phyloP scores from a whole-genome alignment of 2,113 vertebrate genomes.

The Coreoperca whiteheadi region DNA sequence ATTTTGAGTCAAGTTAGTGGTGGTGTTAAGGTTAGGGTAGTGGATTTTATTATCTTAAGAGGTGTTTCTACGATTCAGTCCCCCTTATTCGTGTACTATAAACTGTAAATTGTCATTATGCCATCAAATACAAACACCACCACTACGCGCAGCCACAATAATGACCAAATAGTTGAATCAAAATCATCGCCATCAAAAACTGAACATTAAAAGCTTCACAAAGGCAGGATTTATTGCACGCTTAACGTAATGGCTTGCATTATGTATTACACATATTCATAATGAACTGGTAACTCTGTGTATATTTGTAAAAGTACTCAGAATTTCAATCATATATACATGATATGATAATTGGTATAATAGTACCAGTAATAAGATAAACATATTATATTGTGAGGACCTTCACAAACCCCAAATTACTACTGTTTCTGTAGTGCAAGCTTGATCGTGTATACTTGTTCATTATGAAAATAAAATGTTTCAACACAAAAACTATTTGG shows the following conservation, averaged over 20 bases:
- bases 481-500: not conserved
- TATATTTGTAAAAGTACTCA: not conserved
- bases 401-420: not conserved
- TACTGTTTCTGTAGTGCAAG: not conserved
- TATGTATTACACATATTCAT: not conserved
- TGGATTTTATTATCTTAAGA: not conserved
- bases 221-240: not conserved
- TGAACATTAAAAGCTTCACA: not conserved
- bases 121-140: not conserved
- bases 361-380: not conserved
- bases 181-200: not conserved
- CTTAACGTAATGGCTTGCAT: not conserved
- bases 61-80: too few relatives aligned
- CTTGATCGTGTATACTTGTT: not conserved
- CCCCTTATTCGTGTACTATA: not conserved
- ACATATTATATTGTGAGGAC: not conserved
- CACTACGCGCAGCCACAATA: not conserved
- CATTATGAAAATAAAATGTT: not conserved
- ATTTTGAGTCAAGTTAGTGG: not conserved
- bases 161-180: not conserved
- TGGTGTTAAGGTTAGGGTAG: not conserved
- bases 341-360: not conserved
- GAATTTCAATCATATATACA: not conserved
- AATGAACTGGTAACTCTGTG: not conserved
- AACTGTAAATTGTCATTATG: constrained; percentile 6